phyloP scores from a whole-genome alignment of 1,140 invertebrate genomes.

The Grapholita molesta region DNA sequence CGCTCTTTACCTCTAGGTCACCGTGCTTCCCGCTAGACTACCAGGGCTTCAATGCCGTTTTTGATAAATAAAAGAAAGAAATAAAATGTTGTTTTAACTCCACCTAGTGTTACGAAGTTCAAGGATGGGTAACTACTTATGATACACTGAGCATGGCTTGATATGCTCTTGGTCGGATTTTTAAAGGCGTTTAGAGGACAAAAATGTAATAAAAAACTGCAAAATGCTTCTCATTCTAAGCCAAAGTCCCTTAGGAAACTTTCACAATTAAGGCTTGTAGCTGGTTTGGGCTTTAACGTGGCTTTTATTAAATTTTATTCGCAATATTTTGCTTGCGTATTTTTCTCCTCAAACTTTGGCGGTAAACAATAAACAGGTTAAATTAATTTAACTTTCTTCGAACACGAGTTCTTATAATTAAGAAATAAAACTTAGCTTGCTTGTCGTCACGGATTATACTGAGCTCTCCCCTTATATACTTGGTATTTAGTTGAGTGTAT shows the following conservation, averaged over 20 bases:
- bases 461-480: too few relatives aligned
- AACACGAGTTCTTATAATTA: not conserved
- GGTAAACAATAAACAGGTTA: slow-evolving; percentile 25
- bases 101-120: too few relatives aligned
- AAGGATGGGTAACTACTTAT: too few relatives aligned
- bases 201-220: slow-evolving; percentile 21
- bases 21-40: too few relatives aligned
- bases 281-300: slow-evolving; percentile 18
- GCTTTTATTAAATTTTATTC: slow-evolving; percentile 27
- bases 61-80: too few relatives aligned
- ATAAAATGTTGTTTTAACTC: too few relatives aligned
- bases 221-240: slow-evolving; percentile 21
- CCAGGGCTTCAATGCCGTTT: too few relatives aligned
- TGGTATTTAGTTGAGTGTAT: too few relatives aligned
- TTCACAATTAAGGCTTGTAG: slow-evolving; percentile 25
- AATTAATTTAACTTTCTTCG: slow-evolving; percentile 24
- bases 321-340: slow-evolving; percentile 22
- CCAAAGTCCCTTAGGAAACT: slow-evolving; percentile 22
- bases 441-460: not conserved
- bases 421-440: not conserved
- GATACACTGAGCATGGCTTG: too few relatives aligned
- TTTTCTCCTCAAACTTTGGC: slow-evolving; percentile 20
- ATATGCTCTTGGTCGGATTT: too few relatives aligned
- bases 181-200: slow-evolving; percentile 9
- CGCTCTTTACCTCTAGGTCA: too few relatives aligned